phyloP scores from a whole-genome alignment of 2,113 vertebrate species.

The human region DNA sequence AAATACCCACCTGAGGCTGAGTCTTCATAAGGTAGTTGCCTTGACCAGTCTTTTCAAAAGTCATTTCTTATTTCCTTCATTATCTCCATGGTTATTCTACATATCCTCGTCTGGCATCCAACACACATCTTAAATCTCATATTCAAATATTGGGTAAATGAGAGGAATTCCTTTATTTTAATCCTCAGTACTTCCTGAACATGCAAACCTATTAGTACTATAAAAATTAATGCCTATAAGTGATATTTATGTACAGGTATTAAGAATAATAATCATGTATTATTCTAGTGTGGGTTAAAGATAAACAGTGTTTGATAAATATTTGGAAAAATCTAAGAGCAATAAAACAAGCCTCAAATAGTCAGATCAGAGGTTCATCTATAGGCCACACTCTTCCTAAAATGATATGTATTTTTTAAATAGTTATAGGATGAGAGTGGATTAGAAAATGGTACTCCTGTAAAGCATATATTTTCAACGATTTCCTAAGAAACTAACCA shows the following conservation, averaged over 20 bases:
- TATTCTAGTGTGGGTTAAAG: neutral
- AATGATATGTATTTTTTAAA: neutral
- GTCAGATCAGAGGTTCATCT: neutral
- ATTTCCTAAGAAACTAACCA: neutral
- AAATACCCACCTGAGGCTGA: neutral
- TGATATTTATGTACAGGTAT: neutral
- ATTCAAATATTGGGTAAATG: neutral
- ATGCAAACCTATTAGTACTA: neutral
- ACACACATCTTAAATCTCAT: too few relatives aligned
- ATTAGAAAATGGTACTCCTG: neutral
- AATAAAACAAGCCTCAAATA: neutral
- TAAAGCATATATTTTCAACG: neutral
- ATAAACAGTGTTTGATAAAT: neutral
- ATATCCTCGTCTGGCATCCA: neutral
- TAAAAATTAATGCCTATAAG: neutral
- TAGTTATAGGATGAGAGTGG: neutral
- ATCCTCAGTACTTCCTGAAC: neutral
- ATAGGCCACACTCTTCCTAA: neutral
- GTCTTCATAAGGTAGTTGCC: neutral
- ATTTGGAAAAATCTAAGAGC: neutral
- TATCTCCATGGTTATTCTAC: neutral
- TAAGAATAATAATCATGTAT: neutral
- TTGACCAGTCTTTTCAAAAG: neutral
- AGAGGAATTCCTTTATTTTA: neutral
- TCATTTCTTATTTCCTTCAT: neutral